Evolutionary conservation across 2,888 invertebrate species (phyloP).

Genomic region (Drosophila imparisetae): DNA sequence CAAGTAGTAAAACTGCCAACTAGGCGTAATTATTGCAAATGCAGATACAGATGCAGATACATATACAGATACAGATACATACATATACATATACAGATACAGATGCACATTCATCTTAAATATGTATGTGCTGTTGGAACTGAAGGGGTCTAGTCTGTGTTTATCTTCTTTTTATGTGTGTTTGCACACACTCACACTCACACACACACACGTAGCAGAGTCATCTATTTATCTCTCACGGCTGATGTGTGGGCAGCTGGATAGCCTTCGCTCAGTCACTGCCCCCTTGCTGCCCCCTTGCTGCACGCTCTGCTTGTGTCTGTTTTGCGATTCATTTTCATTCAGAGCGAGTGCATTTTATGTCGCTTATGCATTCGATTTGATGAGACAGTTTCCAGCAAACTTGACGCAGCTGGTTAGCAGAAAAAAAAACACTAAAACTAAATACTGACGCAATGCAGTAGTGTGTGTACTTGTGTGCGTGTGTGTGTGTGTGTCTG

Average conservation of each 20-base stretch:
- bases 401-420: constrained; percentile 43
- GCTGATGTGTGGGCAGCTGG: constrained; percentile 52
- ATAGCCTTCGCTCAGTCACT: constrained; percentile 7
- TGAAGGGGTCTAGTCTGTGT: background rate
- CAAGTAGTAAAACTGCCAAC: constrained; percentile 30
- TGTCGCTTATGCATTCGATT: constrained; percentile 34
- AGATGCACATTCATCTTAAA: constrained; percentile 8
- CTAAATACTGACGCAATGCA: constrained; percentile 43
- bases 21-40: constrained; percentile 27
- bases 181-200: background rate
- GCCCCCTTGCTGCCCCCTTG: background rate
- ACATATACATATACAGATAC: background rate
- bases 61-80: constrained; percentile 1
- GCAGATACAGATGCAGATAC: constrained; percentile 6
- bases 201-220: background rate
- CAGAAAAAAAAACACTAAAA: background rate
- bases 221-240: constrained; percentile 5
- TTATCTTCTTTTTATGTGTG: constrained; percentile 9
- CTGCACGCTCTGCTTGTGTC: background rate
- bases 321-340: constrained; percentile 33
- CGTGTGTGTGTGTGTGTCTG: constrained; percentile 7
- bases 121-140: constrained; percentile 7
- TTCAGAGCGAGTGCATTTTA: constrained; percentile 43
- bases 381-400: constrained; percentile 38
- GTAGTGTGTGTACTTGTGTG: constrained; percentile 20